These are phyloP conservation scores for Cygnus olor DNA, from an alignment of 2,797 vertebrate genomes.

Conservation along the genomic window DNA sequence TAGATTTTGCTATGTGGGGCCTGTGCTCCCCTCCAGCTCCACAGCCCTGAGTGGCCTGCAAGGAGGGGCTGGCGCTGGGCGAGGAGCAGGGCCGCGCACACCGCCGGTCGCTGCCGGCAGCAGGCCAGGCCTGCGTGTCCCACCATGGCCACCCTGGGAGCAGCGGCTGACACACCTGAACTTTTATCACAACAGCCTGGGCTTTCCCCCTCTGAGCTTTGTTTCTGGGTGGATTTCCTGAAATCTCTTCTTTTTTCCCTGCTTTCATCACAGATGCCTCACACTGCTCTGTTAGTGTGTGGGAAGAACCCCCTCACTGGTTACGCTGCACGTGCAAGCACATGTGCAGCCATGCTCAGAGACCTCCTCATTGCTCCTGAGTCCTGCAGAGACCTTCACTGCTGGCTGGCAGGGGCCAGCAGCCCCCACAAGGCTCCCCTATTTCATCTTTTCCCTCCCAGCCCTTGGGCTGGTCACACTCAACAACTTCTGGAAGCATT, in stretches of 20 bases:
- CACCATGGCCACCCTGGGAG: not conserved
- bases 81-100: not conserved
- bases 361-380: not conserved
- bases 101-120: not conserved
- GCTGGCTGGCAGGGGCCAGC: fast-evolving
- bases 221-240: not conserved
- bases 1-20: not conserved
- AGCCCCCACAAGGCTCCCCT: not conserved
- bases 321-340: not conserved
- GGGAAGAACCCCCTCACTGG: too few relatives aligned
- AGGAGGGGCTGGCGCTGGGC: not conserved
- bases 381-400: not conserved
- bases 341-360: not conserved
- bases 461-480: not conserved
- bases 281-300: not conserved
- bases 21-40: not conserved
- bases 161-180: not conserved
- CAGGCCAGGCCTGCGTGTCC: not conserved
- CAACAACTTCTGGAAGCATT: not conserved
- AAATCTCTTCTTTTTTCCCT: not conserved
- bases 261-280: not conserved
- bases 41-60: not conserved
- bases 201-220: too few relatives aligned
- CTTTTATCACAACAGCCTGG: not conserved
- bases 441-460: not conserved